Conservation (phyloP, 1,140 invertebrate species). For the Drosophila ironensis region DNA sequence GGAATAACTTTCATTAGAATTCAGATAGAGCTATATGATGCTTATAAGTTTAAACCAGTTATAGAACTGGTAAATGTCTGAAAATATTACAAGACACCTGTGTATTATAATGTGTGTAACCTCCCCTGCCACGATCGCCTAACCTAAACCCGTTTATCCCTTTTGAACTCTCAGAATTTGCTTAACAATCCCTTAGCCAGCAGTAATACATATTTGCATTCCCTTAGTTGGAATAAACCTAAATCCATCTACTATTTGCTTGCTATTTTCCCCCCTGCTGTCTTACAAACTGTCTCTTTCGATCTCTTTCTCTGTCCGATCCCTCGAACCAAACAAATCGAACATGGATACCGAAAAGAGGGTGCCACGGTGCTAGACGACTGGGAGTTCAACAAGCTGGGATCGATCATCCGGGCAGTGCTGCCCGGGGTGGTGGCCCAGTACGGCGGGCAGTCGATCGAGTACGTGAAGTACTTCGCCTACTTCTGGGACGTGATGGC, state of each 20-base stretch:
- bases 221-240: no score
- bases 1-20: no score
- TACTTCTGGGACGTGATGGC: slow-evolving; percentile 72
- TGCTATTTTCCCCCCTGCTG: neutral
- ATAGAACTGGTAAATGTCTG: no score
- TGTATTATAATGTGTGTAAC: no score
- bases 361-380: slow-evolving; percentile 51
- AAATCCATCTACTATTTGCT: neutral
- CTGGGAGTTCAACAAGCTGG: slow-evolving; percentile 68
- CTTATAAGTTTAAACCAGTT: no score
- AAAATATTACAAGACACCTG: no score
- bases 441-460: slow-evolving; percentile 50
- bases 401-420: slow-evolving; percentile 58
- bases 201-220: no score
- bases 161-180: no score
- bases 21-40: no score
- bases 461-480: slow-evolving; percentile 60
- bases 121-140: no score
- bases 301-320: slow-evolving; percentile 22
- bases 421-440: slow-evolving; percentile 52
- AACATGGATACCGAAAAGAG: slow-evolving; percentile 10
- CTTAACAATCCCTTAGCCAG: no score
- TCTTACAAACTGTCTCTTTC: slow-evolving; percentile 20
- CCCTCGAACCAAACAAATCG: neutral
- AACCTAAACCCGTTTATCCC: no score